These are phyloP conservation scores for Drosophila macrospina DNA, from an alignment of 2,888 invertebrate genomes.

Conservation along the genomic window DNA sequence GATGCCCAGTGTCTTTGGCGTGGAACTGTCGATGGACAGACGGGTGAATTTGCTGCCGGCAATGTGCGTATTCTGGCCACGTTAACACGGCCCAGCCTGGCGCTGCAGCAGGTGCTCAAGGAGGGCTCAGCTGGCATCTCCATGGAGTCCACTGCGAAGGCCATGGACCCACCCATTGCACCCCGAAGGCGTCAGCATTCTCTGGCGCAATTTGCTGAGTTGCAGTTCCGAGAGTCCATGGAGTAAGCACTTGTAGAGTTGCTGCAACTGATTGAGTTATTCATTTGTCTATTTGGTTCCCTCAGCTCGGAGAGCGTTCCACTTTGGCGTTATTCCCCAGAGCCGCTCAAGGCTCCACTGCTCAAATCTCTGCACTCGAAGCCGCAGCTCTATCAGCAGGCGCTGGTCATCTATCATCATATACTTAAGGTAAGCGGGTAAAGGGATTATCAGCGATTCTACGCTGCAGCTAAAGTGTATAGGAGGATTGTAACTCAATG, in stretches of 20 bases:
- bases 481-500: too few species aligned
- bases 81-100: constrained; percentile 90
- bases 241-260: constrained; percentile 50
- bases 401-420: constrained; percentile 90
- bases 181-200: constrained; percentile 89
- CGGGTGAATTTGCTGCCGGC: constrained; percentile 94
- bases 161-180: constrained; percentile 77
- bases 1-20: constrained; percentile 88
- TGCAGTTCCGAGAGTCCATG: constrained; percentile 89
- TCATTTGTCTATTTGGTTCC: not conserved
- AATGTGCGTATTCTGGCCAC: constrained; percentile 95
- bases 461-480: too few species aligned
- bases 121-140: constrained; percentile 76
- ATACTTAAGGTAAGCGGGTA: constrained; percentile 89
- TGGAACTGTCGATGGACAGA: constrained; percentile 89
- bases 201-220: constrained; percentile 92
- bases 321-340: constrained; percentile 93
- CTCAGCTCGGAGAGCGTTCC: constrained; percentile 85
- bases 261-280: too few species aligned
- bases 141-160: constrained; percentile 86
- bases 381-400: constrained; percentile 90
- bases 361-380: constrained; percentile 90
- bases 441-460: not conserved
- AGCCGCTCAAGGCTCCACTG: constrained; percentile 93
- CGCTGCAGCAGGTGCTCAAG: constrained; percentile 88